Evolutionary conservation across 2,797 vertebrate species (phyloP), one percentile per base, ranked within the genome.

Genomic region (Sardinella longiceps): DNA sequence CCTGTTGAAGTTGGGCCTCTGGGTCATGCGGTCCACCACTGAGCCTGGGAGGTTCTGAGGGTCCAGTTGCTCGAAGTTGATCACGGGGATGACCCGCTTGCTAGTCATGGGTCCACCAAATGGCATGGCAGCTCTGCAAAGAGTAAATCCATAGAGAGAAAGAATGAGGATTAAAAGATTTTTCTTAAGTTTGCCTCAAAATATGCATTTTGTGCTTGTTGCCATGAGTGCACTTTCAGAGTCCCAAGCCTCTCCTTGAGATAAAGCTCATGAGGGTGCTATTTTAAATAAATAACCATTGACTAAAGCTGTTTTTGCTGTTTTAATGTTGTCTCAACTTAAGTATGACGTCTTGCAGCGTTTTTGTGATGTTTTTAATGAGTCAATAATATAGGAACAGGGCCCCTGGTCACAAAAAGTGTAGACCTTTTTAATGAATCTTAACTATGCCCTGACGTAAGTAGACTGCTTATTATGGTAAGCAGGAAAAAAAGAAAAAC

Each of bases 1-100:
- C 89, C 96, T 95, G 95, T 99, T 99, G 93, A 99, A 99, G 92
- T 94, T 96, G 88, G 94, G 97, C 83, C 97, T 93, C 80, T 86
- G 94, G 80, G 91, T 92, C 86, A 98, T 94, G 81, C 94, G 94
- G 5, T 95, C 92, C 91, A 93, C 86, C 77, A 88, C 88, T 0
- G 92, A 86, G 25, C 90, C 85, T 0, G 93, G 93, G 83, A 94
- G 91, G 25, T 88, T 88, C 81, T 90, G 91, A 80, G 90, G 60
- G 18, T 96, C 94, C 77, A 92, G 74, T 11, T 92, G 89, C 81
- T 97, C 96, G 0, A 88, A 51, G 0, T 88, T 82, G 2, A 96
- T 94, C 80, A 92, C 20, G 0, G 95, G 92, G 88, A 94, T 91
- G 84, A 88, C 90, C 86, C 94, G 94, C 58, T 95, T 94, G 7